These are phyloP conservation scores for Euleptes europaea DNA, from an alignment of 2,113 vertebrate species.

Conservation along the genomic window DNA sequence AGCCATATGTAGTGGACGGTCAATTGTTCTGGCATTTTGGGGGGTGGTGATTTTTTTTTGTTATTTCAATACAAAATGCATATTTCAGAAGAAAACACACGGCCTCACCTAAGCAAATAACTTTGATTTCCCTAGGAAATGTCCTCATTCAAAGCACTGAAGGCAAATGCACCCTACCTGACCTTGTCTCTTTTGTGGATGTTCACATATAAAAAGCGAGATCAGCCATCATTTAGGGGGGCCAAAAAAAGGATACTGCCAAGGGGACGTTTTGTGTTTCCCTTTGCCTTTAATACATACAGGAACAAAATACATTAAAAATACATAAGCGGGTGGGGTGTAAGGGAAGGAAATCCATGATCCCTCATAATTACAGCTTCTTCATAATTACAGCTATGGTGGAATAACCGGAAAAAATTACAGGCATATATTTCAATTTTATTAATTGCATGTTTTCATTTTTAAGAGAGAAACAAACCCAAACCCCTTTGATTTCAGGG, in stretches of 20 bases:
- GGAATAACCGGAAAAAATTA: neutral
- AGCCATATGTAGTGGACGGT: neutral
- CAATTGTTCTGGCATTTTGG: neutral
- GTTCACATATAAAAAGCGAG: neutral
- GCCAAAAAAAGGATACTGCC: too few species aligned
- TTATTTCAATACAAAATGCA: neutral
- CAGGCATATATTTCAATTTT: neutral
- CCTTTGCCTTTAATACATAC: neutral
- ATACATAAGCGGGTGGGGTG: too few species aligned
- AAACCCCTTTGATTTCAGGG: neutral
- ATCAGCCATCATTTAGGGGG: neutral
- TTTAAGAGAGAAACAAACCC: neutral
- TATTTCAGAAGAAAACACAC: neutral
- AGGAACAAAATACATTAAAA: neutral
- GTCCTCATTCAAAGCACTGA: neutral
- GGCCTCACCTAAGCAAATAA: neutral
- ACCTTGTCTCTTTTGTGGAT: neutral
- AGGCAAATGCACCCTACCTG: neutral
- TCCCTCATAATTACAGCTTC: neutral
- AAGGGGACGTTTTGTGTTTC: neutral
- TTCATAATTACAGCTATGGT: neutral
- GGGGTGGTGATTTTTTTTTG: neutral
- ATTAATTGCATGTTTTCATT: neutral
- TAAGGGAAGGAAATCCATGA: neutral
- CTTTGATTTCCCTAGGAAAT: conserved; percentile 9